These are phyloP conservation scores for Fulica atra DNA, from an alignment of 2,113 vertebrate genomes.

Conservation along the genomic window DNA sequence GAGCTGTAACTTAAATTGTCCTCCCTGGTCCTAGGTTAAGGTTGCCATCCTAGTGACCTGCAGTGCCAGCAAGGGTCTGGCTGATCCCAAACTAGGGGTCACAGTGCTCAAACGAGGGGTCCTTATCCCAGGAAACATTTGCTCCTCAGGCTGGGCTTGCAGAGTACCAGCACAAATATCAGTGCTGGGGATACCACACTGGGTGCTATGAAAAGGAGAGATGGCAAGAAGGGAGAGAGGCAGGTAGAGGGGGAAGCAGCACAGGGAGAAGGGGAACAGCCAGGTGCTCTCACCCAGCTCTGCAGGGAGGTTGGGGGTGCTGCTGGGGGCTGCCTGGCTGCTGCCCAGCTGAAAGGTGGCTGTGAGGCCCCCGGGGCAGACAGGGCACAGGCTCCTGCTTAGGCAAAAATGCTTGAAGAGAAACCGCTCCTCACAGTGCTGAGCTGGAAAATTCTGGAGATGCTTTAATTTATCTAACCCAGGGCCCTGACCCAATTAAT, in stretches of 20 bases:
- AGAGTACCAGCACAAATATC: neutral
- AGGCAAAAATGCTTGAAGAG: neutral
- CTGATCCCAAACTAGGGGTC: neutral
- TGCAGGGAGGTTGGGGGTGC: neutral
- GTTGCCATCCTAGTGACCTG: neutral
- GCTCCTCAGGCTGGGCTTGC: neutral
- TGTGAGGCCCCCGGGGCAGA: neutral
- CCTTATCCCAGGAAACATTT: neutral
- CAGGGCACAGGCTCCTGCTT: neutral
- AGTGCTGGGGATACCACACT: accelerated
- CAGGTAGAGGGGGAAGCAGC: neutral
- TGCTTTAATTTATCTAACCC: neutral
- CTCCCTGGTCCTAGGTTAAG: neutral
- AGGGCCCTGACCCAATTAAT: neutral
- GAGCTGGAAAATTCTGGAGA: neutral
- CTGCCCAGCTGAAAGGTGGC: neutral
- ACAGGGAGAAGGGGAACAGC: neutral
- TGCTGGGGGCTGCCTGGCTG: neutral
- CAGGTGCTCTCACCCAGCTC: neutral
- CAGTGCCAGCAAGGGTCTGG: neutral
- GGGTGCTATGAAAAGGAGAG: neutral
- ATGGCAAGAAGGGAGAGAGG: neutral
- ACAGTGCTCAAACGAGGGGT: neutral
- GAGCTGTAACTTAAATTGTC: neutral
- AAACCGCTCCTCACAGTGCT: neutral